Evolutionary conservation across 2,888 invertebrate genomes (phyloP), one percentile per base, ranked within the genome.

Genomic region (Oligia fasciuncula): DNA sequence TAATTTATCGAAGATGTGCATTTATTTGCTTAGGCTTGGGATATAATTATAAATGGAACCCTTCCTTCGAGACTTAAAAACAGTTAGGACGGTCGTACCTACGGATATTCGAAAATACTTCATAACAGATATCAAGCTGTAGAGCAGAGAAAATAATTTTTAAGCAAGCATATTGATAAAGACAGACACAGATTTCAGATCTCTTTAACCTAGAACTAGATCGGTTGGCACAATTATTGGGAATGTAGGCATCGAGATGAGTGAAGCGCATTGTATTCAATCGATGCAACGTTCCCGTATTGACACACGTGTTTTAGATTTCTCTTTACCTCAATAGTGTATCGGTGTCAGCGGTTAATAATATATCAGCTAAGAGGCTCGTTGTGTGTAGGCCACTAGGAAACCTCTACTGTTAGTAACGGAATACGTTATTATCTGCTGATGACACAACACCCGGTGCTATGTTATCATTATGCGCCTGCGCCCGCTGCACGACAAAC

Each of bases 371-470:
- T 87, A 88, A 88, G 91, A 89, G 91, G 89, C 90, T 92, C 89
- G 91, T 92, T 91, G 89, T 91, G 90, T 91, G 91, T 93, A 92
- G 92, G 91, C 92, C 93, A 94, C 90, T 90, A 67, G 80, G 88
- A 92, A 92, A 91, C 91, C 91, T 88, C 92, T 93, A 94, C 94
- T 92, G 94, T 94, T 94, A 93, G 84, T 96, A 96, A 96, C 95
- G 95, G 96, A 90, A 93, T 91, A 87, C 77, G 91, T 93, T 93
- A 94, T 94, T 94, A 94, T 94, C 90, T 91, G 85, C 87, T 92
- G 91, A 93, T 94, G 94, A 93, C 93, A 95, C 92, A 84, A 89
- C 85, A 80, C 73, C 69, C 80, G 76, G 75, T 78, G 69, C 51
- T 73, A 65, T 81, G 76, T 79, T 82, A 85, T 79, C 72, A 73